Percentiles rank a stretch among this genome's conserved stretches.
Evolutionary conservation across 2,797 vertebrate genomes (phyloP).

Genomic region (Hoplostethus mediterraneus): DNA sequence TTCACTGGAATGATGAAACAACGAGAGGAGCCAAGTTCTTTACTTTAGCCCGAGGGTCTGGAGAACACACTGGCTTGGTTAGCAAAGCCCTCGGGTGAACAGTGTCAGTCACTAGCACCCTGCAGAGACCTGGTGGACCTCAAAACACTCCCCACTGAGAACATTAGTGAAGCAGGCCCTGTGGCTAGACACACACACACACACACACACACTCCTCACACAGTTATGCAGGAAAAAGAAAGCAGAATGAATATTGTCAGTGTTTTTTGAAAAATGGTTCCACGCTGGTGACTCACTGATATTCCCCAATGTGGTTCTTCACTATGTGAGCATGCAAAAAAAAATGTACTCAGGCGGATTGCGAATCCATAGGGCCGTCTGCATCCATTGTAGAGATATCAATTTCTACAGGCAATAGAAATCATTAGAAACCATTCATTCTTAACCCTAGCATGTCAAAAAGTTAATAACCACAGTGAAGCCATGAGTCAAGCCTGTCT

Average conservation of each 20-base stretch:
- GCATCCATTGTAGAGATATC: neutral
- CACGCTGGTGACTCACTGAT: conserved; percentile 1
- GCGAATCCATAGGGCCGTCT: neutral
- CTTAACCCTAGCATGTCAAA: neutral
- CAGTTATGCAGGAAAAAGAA: neutral
- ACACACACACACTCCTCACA: conserved; percentile 4
- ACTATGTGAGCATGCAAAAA: neutral
- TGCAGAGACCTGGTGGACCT: conserved; percentile 38
- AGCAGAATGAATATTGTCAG: neutral
- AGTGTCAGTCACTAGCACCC: conserved; percentile 55
- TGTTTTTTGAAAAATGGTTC: conserved; percentile 5
- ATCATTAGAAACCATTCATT: neutral
- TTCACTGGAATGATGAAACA: conserved; percentile 22
- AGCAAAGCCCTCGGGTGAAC: conserved; percentile 33
- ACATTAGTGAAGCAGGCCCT: conserved; percentile 33
- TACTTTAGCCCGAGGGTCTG: conserved; percentile 2
- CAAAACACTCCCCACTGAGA: conserved; percentile 25
- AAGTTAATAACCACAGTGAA: conserved; percentile 6
- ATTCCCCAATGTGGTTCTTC: neutral
- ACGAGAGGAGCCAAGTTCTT: conserved; percentile 10
- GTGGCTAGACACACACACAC: conserved; percentile 6
- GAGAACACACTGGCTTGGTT: conserved; percentile 28
- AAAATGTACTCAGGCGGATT: neutral
- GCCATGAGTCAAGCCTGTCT: conserved; percentile 12
- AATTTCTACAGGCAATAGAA: conserved; percentile 3